A percentile compares a stretch with the other conserved stretches of the same genome.
phyloP scores from a whole-genome alignment of 92 coral and sea anemone species.

The Heteractis magnifica region DNA sequence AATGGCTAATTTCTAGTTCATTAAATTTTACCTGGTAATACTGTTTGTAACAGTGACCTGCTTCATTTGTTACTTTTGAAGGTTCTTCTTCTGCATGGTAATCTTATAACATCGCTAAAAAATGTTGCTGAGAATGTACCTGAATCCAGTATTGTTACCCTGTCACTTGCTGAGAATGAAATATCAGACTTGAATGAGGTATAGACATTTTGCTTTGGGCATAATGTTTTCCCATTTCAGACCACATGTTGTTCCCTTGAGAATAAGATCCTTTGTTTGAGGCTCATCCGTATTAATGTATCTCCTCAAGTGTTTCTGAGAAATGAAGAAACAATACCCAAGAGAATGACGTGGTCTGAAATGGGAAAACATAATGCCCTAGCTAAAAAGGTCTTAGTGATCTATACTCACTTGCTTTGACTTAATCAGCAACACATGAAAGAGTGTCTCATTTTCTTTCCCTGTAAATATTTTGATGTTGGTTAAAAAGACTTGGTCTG shows the following conservation, averaged over 20 bases:
- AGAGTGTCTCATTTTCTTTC: no score
- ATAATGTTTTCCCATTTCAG: background rate
- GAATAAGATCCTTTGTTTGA: no score
- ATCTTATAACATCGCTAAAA: conserved; percentile 70
- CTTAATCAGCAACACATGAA: no score
- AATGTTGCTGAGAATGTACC: conserved; percentile 44
- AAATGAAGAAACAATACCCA: no score
- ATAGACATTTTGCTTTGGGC: background rate
- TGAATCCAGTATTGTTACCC: conserved; percentile 60
- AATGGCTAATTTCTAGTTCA: background rate
- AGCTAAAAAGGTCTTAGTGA: no score
- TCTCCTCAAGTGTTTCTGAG: no score
- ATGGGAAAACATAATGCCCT: background rate
- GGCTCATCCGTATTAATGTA: no score
- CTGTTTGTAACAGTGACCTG: no score
- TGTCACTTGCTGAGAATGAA: conserved; percentile 85
- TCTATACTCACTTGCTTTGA: no score
- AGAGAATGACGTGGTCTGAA: no score
- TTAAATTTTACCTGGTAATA: background rate
- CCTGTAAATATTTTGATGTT: no score
- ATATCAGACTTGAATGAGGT: conserved; percentile 90
- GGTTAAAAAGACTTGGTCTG: no score
- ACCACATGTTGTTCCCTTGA: background rate
- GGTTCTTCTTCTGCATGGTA: conserved; percentile 90
- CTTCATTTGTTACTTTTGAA: conserved; percentile 5